These are phyloP conservation scores for Bradypodion ventrale DNA, from an alignment of 2,797 vertebrate genomes.

Conservation along the genomic window DNA sequence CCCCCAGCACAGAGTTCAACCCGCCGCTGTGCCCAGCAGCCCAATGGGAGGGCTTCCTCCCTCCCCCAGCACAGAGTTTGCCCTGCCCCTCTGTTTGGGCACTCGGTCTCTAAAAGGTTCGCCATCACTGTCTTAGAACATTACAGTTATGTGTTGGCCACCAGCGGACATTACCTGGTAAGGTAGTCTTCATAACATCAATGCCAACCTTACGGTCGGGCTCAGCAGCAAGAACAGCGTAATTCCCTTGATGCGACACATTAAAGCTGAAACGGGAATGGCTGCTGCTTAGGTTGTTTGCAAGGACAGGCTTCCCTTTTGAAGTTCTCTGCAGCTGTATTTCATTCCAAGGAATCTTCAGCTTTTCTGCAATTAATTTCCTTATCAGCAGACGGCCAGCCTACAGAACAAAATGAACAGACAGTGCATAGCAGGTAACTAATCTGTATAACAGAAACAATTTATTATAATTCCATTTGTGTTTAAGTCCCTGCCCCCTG, in stretches of 20 bases:
- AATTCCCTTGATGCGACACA: conserved; percentile 95
- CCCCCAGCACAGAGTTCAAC: too few species aligned
- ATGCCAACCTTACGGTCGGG: conserved; percentile 87
- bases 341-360: conserved; percentile 89
- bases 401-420: conserved; percentile 71
- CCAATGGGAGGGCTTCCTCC: too few species aligned
- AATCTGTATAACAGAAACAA: background rate
- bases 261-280: conserved; percentile 87
- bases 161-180: conserved; percentile 82
- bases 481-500: background rate
- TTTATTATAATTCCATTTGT: background rate
- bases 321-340: conserved; percentile 87
- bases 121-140: too few species aligned
- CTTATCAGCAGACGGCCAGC: conserved; percentile 92
- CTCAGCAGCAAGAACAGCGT: conserved; percentile 90
- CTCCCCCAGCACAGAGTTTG: too few species aligned
- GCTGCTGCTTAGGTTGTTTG: conserved; percentile 63
- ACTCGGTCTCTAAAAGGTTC: too few species aligned
- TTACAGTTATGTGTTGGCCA: background rate
- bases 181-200: conserved; percentile 92
- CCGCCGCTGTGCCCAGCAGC: too few species aligned
- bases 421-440: background rate
- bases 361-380: conserved; percentile 87
- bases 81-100: too few species aligned
- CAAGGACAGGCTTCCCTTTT: conserved; percentile 91